These are phyloP conservation scores for Ericerus pela DNA, from an alignment of 1,140 invertebrate species.

Conservation along the genomic window DNA sequence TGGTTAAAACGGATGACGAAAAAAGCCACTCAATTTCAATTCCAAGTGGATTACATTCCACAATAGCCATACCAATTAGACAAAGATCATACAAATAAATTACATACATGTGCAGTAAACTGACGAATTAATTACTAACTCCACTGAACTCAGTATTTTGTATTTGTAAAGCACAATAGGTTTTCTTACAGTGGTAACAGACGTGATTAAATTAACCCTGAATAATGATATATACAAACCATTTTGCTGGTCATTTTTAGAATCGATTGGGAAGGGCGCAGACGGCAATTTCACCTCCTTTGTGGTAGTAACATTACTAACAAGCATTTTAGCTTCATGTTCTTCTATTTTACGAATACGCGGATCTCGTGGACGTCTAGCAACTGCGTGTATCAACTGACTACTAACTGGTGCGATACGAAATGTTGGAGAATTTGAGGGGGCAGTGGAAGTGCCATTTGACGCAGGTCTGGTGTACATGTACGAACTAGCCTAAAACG, in stretches of 20 bases:
- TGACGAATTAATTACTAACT: conserved; percentile 2
- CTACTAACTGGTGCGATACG: background rate
- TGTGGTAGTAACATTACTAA: background rate
- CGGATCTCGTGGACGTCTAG: conserved; percentile 5
- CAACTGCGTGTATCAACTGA: background rate
- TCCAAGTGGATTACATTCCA: too few relatives aligned
- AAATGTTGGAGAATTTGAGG: background rate
- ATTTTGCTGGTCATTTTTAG: conserved; percentile 9
- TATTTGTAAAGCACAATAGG: conserved; percentile 3
- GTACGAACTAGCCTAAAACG: background rate
- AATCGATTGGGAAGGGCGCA: background rate
- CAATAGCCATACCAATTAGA: too few relatives aligned
- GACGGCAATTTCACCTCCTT: background rate
- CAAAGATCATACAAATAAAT: too few relatives aligned
- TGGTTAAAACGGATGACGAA: too few relatives aligned
- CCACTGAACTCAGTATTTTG: conserved; percentile 8
- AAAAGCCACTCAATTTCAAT: too few relatives aligned
- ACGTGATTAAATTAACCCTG: conserved; percentile 4
- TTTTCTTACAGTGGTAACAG: background rate
- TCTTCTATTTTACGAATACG: conserved; percentile 1
- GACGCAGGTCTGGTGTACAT: background rate
- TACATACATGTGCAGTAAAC: background rate
- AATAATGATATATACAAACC: conserved; percentile 9
- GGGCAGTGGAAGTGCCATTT: too few relatives aligned
- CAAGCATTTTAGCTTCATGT: background rate